Evolutionary conservation across 2,113 vertebrate species (phyloP), one percentile per base, ranked within the genome.

Genomic region (Chamaetylas fuelleborni): DNA sequence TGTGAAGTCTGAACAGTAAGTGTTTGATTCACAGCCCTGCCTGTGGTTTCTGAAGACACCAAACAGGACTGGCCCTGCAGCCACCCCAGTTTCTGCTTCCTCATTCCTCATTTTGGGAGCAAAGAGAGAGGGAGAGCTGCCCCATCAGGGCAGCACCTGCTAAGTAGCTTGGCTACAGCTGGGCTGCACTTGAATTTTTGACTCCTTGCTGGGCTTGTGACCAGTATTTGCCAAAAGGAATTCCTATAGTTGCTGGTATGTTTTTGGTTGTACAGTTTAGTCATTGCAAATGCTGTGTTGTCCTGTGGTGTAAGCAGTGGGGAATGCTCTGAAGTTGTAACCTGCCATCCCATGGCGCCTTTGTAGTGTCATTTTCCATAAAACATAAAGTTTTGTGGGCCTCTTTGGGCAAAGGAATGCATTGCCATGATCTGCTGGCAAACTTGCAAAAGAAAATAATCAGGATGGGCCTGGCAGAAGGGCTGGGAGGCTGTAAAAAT

Each of bases 1-100:
- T 33, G 24, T 25, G 13, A 31, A 95, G 85, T 82, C 95, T n/a
- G 98, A 98, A 81, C 97, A 97, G 99, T 99, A 97, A 96, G 97
- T 54, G 36, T 40, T 80, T 14, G 5, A 48, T 81, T 89, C 56
- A 43, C 24, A 31, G 22, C 12, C 48, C 19, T 50, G 12, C 23
- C 25, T 57, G 36, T 19, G 36, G 31, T 51, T 71, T 17, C 28
- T 73, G 45, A 50, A 34, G 38, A 40, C 6, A 40, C 12, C 38
- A 40, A 6, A 5, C 38, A 5, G 4, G 38, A 12, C 38, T 40
- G 38, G 38, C 4, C 5, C 38, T 73, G 50, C 57, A 92, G 51
- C 62, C 25, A 50, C 6, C 13, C 19, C 9, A 15, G 29, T 43
- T 93, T 70, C 38, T 82, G 45, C 66, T 65, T n/a, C 56, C 47